Conservation (phyloP, 30 jellyfish, hydroid and myxozoan species). For the Nemopilema nomurai region DNA sequence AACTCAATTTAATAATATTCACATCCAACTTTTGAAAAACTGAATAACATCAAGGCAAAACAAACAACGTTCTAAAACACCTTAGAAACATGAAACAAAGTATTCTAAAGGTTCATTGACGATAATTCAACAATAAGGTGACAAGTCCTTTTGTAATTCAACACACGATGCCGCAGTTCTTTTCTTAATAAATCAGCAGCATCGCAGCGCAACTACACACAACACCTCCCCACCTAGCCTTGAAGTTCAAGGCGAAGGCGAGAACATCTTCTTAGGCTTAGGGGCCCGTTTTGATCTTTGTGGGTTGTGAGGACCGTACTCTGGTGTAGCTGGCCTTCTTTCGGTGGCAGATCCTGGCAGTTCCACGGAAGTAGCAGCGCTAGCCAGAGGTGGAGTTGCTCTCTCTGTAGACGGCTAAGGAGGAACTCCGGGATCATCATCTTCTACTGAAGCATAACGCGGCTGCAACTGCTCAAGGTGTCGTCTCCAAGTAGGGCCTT, state of each 20-base stretch:
- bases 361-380: constrained; percentile 18
- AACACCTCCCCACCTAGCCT: constrained; percentile 38
- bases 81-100: background rate
- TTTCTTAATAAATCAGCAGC: constrained; percentile 6
- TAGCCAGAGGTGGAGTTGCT: background rate
- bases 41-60: background rate
- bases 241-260: constrained; percentile 21
- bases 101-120: background rate
- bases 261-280: constrained; percentile 16
- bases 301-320: constrained; percentile 28
- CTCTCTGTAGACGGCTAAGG: constrained; percentile 20
- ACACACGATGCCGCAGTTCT: background rate
- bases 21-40: background rate
- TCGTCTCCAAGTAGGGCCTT: constrained; percentile 35
- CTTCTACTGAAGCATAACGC: constrained; percentile 31
- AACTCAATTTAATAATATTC: background rate
- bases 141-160: background rate
- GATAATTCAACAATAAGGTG: background rate
- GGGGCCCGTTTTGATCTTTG: constrained; percentile 17
- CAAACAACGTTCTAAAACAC: background rate
- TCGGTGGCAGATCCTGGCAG: constrained; percentile 20
- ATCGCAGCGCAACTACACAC: constrained; percentile 11
- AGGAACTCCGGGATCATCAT: constrained; percentile 8
- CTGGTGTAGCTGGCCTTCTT: constrained; percentile 30
- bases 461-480: constrained; percentile 60